Conservation (phyloP, 2,797 vertebrate species). For the Anniella stebbinsi region DNA sequence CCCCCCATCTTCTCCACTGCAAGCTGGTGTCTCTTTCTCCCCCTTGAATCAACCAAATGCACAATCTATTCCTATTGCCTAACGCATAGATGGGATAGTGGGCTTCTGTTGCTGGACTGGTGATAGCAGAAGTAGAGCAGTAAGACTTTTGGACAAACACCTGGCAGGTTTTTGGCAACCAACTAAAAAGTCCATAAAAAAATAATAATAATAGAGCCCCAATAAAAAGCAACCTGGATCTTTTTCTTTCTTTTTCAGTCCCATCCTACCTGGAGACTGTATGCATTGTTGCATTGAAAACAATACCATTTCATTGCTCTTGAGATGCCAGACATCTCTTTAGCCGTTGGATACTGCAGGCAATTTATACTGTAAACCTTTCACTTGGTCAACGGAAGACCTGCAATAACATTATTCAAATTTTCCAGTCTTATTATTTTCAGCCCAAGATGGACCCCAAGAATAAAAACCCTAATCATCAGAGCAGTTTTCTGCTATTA, state of each 20-base stretch:
- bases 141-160: background rate
- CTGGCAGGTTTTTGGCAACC: background rate
- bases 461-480: background rate
- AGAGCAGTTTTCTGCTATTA: background rate
- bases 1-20: too few relatives aligned
- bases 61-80: background rate
- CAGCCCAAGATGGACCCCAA: background rate
- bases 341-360: background rate
- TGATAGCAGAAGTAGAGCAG: background rate
- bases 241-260: background rate
- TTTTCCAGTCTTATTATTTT: background rate
- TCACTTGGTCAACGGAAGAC: background rate
- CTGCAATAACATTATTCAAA: background rate
- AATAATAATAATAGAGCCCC: background rate
- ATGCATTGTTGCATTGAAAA: background rate
- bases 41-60: background rate
- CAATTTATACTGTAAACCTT: background rate
- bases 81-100: background rate
- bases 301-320: background rate
- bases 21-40: background rate
- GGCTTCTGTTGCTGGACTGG: background rate
- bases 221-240: background rate
- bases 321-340: too few relatives aligned
- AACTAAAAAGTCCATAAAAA: background rate
- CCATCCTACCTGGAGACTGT: background rate